Evolutionary conservation across 2,797 vertebrate genomes (phyloP), one percentile per base, ranked within the genome.

Genomic region (Sus cebifrons): DNA sequence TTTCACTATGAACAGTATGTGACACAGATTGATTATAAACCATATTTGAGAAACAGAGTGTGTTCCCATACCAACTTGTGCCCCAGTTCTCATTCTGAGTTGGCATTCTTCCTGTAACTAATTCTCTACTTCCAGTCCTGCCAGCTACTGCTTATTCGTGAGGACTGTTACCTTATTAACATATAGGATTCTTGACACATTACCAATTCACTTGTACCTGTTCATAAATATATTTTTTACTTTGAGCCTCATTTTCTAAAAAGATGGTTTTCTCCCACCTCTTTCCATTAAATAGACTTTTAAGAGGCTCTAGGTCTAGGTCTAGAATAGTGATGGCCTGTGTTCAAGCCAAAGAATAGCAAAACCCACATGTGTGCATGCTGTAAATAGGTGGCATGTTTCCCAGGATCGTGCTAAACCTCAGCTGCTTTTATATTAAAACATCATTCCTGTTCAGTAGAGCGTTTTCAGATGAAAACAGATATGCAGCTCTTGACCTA

Each of bases 391-490:
- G 82, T 68, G 58, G 36, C 29, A 0, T 29, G 11, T 60, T 75
- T 86, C 88, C 89, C 84, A 82, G 78, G 3, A 52, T 77, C 78
- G 10, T 54, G 54, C 92, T 78, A 62, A 68, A 32, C 23, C 65
- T 96, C 86, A 32, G 64, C 83, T 91, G 65, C 73, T 88, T 89
- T 88, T 87, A 18, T 29, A 75, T 73, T 84, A 62, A 90, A 65
- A 94, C 23, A 56, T 78, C 65, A 65, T 83, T 91, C 89, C 75
- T 90, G 29, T 78, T 94, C 62, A n/a, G 90, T 64, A 44, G 81
- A 75, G 32, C 58, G 71, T 84, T 95, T 96, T 79, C 85, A 73
- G 73, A 71, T 64, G 77, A 89, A 92, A 87, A 75, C 71, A 86
- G 52, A 40, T 40, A 54, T 64, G n/a, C 60, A 62, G 20, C 71